Conservation (phyloP, 2,113 vertebrate species). For the Lophotis ruficrista region DNA sequence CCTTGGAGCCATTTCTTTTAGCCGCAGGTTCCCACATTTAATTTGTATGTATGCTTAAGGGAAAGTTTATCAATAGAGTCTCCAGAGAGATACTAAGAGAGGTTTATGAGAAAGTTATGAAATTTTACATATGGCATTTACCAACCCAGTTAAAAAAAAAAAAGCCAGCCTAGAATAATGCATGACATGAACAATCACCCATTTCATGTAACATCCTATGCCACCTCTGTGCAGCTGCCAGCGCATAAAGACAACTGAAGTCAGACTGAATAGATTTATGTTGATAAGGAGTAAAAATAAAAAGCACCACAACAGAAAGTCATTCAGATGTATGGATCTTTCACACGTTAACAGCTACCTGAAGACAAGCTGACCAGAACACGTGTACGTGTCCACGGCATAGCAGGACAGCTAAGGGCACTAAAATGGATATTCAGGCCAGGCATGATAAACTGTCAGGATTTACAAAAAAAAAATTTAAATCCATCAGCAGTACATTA, state of each 20-base stretch:
- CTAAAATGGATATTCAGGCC: not conserved
- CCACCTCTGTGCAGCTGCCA: not conserved
- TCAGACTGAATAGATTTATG: not conserved
- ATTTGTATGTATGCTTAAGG: conserved; percentile 80
- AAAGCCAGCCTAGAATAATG: conserved; percentile 24
- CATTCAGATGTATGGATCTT: not conserved
- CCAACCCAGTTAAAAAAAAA: conserved; percentile 37
- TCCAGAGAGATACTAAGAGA: conserved; percentile 55
- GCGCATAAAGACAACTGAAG: not conserved
- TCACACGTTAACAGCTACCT: not conserved
- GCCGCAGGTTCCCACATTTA: conserved; percentile 82
- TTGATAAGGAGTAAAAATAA: not conserved
- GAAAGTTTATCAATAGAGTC: conserved; percentile 76
- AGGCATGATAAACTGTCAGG: not conserved
- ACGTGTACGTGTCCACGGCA: fast-evolving
- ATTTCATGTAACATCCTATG: not conserved
- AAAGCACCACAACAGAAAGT: not conserved
- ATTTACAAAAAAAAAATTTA: not conserved
- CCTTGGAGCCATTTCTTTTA: conserved; percentile 79
- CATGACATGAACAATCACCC: not conserved
- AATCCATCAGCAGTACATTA: not conserved
- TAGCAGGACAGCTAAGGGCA: not conserved
- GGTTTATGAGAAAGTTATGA: conserved; percentile 65
- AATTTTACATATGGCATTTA: conserved; percentile 62
- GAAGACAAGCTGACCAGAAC: not conserved